phyloP scores from a whole-genome alignment of 2,888 invertebrate genomes.

The Campaea margaritaria region DNA sequence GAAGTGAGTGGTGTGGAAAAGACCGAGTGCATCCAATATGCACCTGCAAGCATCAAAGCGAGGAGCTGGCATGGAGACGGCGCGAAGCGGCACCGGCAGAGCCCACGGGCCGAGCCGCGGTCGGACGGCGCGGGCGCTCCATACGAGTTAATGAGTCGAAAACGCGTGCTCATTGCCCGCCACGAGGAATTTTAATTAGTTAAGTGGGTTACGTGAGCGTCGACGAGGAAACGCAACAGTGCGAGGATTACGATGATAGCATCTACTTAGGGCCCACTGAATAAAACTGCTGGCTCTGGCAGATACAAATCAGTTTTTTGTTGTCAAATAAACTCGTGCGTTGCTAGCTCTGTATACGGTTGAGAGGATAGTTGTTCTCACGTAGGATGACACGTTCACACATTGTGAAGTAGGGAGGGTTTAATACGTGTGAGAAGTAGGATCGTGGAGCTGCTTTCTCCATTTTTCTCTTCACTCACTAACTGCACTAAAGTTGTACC shows the following conservation, averaged over 20 bases:
- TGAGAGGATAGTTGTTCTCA: no score
- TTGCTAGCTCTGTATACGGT: no score
- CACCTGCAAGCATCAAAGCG: slow-evolving; percentile 3
- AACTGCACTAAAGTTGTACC: no score
- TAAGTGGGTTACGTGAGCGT: slow-evolving; percentile 64
- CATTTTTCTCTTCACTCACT: no score
- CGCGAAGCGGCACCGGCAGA: slow-evolving; percentile 13
- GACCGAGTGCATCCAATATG: neutral
- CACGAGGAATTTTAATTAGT: slow-evolving; percentile 74
- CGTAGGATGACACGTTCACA: no score
- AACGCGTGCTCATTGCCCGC: slow-evolving; percentile 65
- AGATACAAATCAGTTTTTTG: neutral
- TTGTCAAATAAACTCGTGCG: no score
- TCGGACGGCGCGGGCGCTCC: slow-evolving; percentile 37
- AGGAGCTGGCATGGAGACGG: slow-evolving; percentile 11
- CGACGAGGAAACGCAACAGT: slow-evolving; percentile 58
- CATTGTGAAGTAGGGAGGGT: no score
- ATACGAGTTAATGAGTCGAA: slow-evolving; percentile 62
- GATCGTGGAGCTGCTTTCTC: no score
- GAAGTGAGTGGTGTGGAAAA: no score
- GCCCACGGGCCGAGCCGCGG: slow-evolving; percentile 25
- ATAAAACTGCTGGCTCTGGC: neutral
- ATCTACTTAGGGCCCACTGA: slow-evolving; percentile 4
- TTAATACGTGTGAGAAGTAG: no score
- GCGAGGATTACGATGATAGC: slow-evolving; percentile 49